These are phyloP conservation scores for Limnephilus rhombicus DNA, from an alignment of 2,888 invertebrate species.

Conservation along the genomic window DNA sequence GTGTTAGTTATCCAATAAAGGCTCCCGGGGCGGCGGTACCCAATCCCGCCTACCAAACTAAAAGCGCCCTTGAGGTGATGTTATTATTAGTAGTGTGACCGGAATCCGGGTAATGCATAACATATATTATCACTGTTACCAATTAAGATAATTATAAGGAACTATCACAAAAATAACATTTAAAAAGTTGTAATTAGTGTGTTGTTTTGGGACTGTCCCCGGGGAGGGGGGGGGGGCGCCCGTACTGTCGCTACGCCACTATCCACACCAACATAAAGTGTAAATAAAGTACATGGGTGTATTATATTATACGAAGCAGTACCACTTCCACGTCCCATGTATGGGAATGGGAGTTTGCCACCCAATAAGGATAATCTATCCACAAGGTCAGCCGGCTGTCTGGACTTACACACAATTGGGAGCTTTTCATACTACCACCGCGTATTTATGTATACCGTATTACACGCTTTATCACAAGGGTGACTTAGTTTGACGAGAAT, in stretches of 20 bases:
- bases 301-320: neutral
- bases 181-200: too few relatives aligned
- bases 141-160: too few relatives aligned
- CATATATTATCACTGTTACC: too few relatives aligned
- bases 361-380: conserved; percentile 13
- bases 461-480: neutral
- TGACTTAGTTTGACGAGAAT: neutral
- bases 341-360: conserved; percentile 5
- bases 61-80: too few relatives aligned
- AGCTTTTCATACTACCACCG: neutral
- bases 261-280: neutral
- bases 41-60: too few relatives aligned
- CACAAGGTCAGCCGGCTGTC: conserved; percentile 5
- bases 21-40: too few relatives aligned
- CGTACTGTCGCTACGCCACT: neutral
- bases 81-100: too few relatives aligned
- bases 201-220: neutral
- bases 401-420: neutral
- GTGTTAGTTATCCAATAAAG: too few relatives aligned
- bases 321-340: neutral
- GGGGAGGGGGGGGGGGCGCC: too few relatives aligned
- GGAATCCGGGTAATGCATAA: too few relatives aligned
- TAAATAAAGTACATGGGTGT: neutral
- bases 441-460: neutral
- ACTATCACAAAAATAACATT: too few relatives aligned